These are phyloP conservation scores for Antennarius striatus DNA, from an alignment of 2,113 vertebrate species.

Conservation along the genomic window DNA sequence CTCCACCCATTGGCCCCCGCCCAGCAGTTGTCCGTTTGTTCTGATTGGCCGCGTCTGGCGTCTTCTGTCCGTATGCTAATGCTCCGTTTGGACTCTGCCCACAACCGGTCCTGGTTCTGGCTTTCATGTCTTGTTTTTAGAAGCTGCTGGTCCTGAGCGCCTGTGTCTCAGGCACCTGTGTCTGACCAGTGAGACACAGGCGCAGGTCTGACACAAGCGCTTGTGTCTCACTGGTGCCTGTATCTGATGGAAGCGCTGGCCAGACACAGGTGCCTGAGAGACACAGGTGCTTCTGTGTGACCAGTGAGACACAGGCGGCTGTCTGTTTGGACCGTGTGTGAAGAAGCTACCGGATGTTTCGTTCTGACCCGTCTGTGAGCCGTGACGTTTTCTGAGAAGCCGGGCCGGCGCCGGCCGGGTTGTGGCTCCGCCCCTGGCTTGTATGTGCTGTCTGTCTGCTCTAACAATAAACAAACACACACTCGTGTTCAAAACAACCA, in stretches of 20 bases:
- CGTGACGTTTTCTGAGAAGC: no score
- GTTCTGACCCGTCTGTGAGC: no score
- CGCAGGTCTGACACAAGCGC: no score
- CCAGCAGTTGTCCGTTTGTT: slow-evolving; percentile 67
- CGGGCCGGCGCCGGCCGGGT: slow-evolving; percentile 79
- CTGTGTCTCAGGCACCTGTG: no score
- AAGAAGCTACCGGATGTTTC: no score
- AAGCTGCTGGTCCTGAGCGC: not conserved
- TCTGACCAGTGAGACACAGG: no score
- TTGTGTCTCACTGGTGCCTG: no score
- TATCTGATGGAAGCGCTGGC: no score
- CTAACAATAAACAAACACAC: slow-evolving; percentile 96
- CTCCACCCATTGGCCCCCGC: slow-evolving; percentile 84
- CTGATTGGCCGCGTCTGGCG: slow-evolving; percentile 94
- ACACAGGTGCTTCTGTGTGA: no score
- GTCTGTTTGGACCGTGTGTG: no score
- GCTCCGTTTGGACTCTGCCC: slow-evolving; percentile 90
- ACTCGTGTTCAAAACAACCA: slow-evolving; percentile 94
- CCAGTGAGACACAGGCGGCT: no score
- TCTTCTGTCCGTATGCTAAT: slow-evolving; percentile 97
- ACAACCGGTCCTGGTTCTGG: slow-evolving; percentile 93
- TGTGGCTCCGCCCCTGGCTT: slow-evolving; percentile 83
- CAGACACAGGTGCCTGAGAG: no score
- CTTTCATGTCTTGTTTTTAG: slow-evolving; percentile 82
- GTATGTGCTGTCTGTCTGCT: slow-evolving; percentile 99